These are phyloP conservation scores for Ephestia elutella DNA, from an alignment of 1,140 invertebrate species.

Conservation along the genomic window DNA sequence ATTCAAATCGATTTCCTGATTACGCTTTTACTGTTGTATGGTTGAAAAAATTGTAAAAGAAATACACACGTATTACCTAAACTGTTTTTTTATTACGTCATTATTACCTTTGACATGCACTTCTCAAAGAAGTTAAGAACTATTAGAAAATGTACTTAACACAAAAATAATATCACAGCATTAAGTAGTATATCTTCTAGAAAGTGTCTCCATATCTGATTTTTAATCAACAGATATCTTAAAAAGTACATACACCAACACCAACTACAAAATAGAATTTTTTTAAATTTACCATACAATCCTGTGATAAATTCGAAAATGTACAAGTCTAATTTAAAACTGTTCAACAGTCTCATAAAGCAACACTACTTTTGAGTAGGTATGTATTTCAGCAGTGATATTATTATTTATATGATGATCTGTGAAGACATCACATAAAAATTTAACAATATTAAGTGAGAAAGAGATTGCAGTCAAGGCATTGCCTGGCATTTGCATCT, in stretches of 20 bases:
- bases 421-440: too few relatives aligned
- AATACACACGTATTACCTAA: conserved; percentile 27
- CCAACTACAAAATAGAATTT: too few relatives aligned
- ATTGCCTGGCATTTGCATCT: too few relatives aligned
- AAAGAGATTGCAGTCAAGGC: too few relatives aligned
- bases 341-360: too few relatives aligned
- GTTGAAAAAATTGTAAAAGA: conserved; percentile 17
- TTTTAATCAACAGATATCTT: not conserved
- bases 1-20: conserved; percentile 11
- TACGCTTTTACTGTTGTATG: conserved; percentile 19
- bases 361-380: too few relatives aligned
- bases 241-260: too few relatives aligned
- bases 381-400: too few relatives aligned
- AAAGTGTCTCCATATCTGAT: not conserved
- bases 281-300: not conserved
- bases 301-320: too few relatives aligned
- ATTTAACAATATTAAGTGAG: too few relatives aligned
- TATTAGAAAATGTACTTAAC: not conserved
- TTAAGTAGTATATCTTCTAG: not conserved
- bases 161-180: conserved; percentile 9
- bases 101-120: not conserved
- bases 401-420: too few relatives aligned
- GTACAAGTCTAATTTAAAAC: too few relatives aligned
- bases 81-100: conserved; percentile 6
- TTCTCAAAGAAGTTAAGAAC: not conserved